Base-by-base conservation (phyloP, 2,888 invertebrate species). In the Frankliniella fusca region DNA sequence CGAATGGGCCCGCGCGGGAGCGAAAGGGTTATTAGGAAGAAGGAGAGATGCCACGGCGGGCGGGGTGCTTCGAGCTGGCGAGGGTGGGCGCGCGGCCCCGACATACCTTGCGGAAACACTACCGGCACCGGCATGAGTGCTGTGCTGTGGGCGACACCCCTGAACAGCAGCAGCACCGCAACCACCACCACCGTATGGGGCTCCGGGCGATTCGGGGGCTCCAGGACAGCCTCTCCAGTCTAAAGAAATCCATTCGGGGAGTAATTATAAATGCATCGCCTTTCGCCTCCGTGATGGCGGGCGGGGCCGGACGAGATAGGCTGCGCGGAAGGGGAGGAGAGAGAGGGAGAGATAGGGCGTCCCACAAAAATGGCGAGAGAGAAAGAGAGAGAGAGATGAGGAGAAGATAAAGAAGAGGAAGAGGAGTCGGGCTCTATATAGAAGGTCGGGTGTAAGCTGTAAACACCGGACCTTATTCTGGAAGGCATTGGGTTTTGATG, bases 221-320 rank as follows among this genome's bases (percentile, higher is more conserved):
- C 38, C 38, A 5, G 38, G 38, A 38, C 38, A 38, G 38, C 38
- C 38, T 5, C 70, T 76, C 70, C 70, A 27, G 70, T 76, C 70
- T 27, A 76, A 76, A 76, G 70, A 76, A 76, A 76, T 76, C 70
- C 70, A 76, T 76, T 23, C 70, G 70, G 5, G 70, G 70, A 27
- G 70, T 76, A 76, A 76, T 76, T 76, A 76, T 76, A 76, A 76
- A 76, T 76, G 70, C 70, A 76, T 76, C 70, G 70, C 70, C 70
- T 27, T 54, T 54, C 54, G 54, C 15, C 38, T 5, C 38, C 20
- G 61, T n/a, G 61, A 61, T 61, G 61, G 61, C 61, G 61, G 61
- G 70, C 23, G 27, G 23, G 23, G 70, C 27, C 23, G 23, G 70
- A 54, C 20, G 54, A 54, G 54, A 20, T 54, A 12, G 18, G 20